Conservation (phyloP, 2,797 vertebrate species). For the Austrolebias charrua region DNA sequence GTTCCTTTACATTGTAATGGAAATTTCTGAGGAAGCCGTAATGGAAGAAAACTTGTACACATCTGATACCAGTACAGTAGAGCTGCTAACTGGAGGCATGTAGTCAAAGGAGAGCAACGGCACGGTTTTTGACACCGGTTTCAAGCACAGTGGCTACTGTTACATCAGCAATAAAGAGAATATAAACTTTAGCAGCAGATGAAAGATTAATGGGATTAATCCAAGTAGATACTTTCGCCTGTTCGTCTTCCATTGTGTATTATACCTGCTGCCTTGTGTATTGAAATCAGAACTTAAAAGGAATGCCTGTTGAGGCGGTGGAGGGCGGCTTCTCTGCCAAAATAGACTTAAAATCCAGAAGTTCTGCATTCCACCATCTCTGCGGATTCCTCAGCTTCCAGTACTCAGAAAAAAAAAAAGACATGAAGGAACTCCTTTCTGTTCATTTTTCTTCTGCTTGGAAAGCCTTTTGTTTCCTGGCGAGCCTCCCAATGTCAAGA, state of each 20-base stretch:
- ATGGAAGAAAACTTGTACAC: slow-evolving; percentile 51
- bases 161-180: slow-evolving; percentile 50
- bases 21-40: slow-evolving; percentile 49
- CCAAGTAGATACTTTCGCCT: slow-evolving; percentile 21
- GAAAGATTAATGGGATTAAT: slow-evolving; percentile 30
- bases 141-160: slow-evolving; percentile 44
- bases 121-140: slow-evolving; percentile 54
- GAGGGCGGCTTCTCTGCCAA: slow-evolving; percentile 52
- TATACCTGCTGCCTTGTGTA: slow-evolving; percentile 50
- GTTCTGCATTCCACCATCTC: slow-evolving; percentile 62
- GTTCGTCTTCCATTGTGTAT: slow-evolving; percentile 30
- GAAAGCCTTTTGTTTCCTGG: slow-evolving; percentile 46
- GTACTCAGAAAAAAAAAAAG: slow-evolving; percentile 38
- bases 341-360: slow-evolving; percentile 48
- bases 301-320: slow-evolving; percentile 49
- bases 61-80: slow-evolving; percentile 40
- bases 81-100: slow-evolving; percentile 51
- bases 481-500: slow-evolving; percentile 55
- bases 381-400: slow-evolving; percentile 36
- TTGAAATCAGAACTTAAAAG: slow-evolving; percentile 56
- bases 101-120: slow-evolving; percentile 30
- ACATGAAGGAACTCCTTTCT: slow-evolving; percentile 39
- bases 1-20: slow-evolving; percentile 45
- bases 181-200: slow-evolving; percentile 26
- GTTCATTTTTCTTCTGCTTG: slow-evolving; percentile 45